phyloP scores from a whole-genome alignment of 2,888 invertebrate genomes.

The Ligdia adustata region DNA sequence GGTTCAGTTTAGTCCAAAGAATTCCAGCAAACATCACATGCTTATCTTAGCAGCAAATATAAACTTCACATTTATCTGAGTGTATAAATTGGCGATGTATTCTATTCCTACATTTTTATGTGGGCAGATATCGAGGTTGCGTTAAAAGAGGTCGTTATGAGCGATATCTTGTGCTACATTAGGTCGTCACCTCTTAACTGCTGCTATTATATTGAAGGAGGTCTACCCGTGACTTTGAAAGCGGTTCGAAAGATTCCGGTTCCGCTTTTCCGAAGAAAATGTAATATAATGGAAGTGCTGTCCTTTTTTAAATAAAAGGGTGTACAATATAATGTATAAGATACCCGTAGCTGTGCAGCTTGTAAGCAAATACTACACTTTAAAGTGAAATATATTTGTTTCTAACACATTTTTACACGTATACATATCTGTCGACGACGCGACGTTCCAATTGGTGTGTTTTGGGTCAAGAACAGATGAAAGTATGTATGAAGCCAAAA shows the following conservation, averaged over 20 bases:
- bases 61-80: slow-evolving; percentile 37
- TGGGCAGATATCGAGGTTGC: slow-evolving; percentile 46
- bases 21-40: slow-evolving; percentile 19
- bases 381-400: too few relatives aligned
- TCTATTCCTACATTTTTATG: slow-evolving; percentile 42
- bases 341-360: too few relatives aligned
- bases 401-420: too few relatives aligned
- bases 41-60: slow-evolving; percentile 36
- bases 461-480: too few relatives aligned
- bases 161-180: slow-evolving; percentile 47
- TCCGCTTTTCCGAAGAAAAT: slow-evolving; percentile 1
- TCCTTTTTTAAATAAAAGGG: too few relatives aligned
- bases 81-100: slow-evolving; percentile 36
- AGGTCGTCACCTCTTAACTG: slow-evolving; percentile 40
- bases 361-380: too few relatives aligned
- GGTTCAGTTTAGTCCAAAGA: too few relatives aligned
- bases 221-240: slow-evolving; percentile 15
- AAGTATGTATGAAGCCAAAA: too few relatives aligned
- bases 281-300: not conserved
- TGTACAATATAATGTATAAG: too few relatives aligned
- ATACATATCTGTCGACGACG: too few relatives aligned
- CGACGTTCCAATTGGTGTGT: too few relatives aligned
- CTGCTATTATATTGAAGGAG: slow-evolving; percentile 24
- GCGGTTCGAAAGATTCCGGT: not conserved
- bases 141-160: slow-evolving; percentile 56